Base-by-base conservation (phyloP, 2,888 invertebrate species). In the Eledona agricola region DNA sequence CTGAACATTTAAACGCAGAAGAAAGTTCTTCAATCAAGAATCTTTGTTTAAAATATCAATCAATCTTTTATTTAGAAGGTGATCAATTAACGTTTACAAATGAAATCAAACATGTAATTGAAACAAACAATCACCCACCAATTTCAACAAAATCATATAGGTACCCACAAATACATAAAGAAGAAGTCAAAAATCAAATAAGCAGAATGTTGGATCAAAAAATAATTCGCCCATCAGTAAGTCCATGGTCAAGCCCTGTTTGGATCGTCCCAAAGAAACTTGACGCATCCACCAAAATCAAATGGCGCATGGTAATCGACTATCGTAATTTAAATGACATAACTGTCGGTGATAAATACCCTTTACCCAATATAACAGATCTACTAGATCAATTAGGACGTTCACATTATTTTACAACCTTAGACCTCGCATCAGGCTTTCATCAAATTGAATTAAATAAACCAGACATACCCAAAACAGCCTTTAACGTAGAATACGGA, bases 241-340 rank as follows among this genome's bases (percentile, higher is more conserved):
- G 50, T 19, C 66, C 67, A 1, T 68, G 58, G 54, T 55, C 32
- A 17, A 47, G 50, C 19, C 68, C 69, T 2, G 5, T 70, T 2
- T 65, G 65, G 60, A 58, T 72, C 0, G 70, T 70, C 2, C 63
- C 64, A 2, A 69, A 70, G 49, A 70, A 68, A 50, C 3, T 28
- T 5, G 70, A 72, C 46, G 40, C 64, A 3, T 49, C 60, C 1
- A 64, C 66, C n/a, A 58, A 64, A 49, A 42, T 45, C n/a, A 59
- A 63, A 58, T 70, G 60, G 64, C 51, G 71, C 15, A 55, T 74
- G 10, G 74, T 75, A 3, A 64, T 72, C 1, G 72, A 75, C 42
- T 74, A 69, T 47, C 42, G 72, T 5, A 65, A 69, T 54, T 42
- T 73, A 37, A 74, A 73, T 49, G 63, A 70, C 10, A 58, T 54